Evolutionary conservation across 2,113 vertebrate genomes (phyloP), one percentile per base, ranked within the genome.

Genomic region (Prolemur simus): DNA sequence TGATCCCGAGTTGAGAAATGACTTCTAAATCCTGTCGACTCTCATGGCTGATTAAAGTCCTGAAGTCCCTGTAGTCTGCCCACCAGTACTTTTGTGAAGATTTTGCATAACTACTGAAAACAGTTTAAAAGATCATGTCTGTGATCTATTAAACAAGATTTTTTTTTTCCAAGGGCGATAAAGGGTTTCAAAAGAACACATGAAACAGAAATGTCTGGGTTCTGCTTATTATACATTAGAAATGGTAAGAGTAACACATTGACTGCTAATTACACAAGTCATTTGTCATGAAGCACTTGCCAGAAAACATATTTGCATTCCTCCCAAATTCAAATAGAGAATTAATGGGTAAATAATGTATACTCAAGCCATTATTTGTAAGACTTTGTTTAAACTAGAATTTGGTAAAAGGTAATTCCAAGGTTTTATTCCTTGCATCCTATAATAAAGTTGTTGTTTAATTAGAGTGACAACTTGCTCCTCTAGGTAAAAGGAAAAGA

Each of bases 41-140:
- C 98, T 97, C 96, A 52, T 96, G 98, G 97, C 98, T 98, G 98
- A 99, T 99, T 98, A 98, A 98, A 98, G 98, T 96, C 83, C 92
- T 94, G 96, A 98, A 98, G 97, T 96, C 97, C 98, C 98, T 98
- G 97, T 88, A 97, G 97, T 98, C 98, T 97, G 95, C 98, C 94
- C 97, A 94, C 91, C 93, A 97, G 98, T 96, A 96, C 97, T 98
- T 98, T 97, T 97, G 98, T 98, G 98, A 97, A 98, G 98, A 98
- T 98, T 98, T 98, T 98, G 98, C 94, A 97, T 97, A 98, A 98
- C 98, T 98, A 97, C 97, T 98, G 98, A 98, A 98, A 98, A 98
- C 98, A 98, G 98, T 98, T 98, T 98, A 98, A 98, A 98, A 98
- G 97, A 98, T 98, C 98, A 98, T 98, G 97, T 97, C 98, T 99